A percentile compares a stretch with the other conserved stretches of the same genome.
phyloP scores from a whole-genome alignment of 2,113 vertebrate species.

The Formicarius rufipectus region DNA sequence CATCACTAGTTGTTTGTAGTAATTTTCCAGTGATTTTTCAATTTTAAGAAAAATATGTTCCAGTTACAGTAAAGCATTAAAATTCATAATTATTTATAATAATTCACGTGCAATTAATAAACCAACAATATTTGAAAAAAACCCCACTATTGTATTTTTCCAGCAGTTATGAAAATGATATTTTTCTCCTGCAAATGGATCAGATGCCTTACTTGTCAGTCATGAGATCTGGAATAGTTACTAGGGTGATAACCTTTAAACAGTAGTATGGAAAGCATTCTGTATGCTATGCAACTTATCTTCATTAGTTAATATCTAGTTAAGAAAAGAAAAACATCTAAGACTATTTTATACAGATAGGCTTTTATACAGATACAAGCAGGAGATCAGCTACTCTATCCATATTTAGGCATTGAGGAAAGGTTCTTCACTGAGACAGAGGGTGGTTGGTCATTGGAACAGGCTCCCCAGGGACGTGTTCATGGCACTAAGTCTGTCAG shows the following conservation, averaged over 20 bases:
- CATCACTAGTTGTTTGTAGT: background rate
- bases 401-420: background rate
- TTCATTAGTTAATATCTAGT: background rate
- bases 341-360: background rate
- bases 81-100: background rate
- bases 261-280: background rate
- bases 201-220: background rate
- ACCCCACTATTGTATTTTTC: background rate
- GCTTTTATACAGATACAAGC: too few species aligned
- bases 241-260: background rate
- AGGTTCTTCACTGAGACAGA: background rate
- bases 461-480: background rate
- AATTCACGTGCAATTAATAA: background rate
- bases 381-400: background rate
- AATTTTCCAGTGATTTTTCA: background rate
- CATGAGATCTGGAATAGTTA: background rate
- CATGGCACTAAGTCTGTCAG: background rate
- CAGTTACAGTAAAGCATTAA: background rate
- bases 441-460: background rate
- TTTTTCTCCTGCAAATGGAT: background rate
- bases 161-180: background rate
- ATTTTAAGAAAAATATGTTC: background rate
- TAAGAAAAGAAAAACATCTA: background rate
- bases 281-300: background rate
- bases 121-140: background rate